These are phyloP conservation scores for Coryphaenoides rupestris DNA, from an alignment of 2,113 vertebrate genomes.

Conservation along the genomic window DNA sequence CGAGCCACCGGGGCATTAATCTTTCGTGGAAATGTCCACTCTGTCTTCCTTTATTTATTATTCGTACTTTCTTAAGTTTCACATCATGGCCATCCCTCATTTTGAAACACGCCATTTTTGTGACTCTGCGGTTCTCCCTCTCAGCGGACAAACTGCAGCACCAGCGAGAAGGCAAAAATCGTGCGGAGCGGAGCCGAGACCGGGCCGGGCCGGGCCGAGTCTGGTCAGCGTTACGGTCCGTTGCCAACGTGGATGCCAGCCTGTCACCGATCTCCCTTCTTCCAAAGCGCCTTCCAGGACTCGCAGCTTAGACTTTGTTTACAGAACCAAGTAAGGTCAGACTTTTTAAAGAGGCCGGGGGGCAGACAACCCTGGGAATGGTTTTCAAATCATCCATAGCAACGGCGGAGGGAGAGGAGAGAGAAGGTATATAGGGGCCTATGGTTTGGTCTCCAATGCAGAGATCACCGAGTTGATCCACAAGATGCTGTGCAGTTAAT, in stretches of 20 bases:
- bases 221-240: slow-evolving; percentile 35
- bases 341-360: slow-evolving; percentile 12
- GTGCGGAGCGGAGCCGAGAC: not conserved
- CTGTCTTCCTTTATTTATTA: not conserved
- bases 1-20: too few relatives aligned
- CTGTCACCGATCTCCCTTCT: slow-evolving; percentile 11
- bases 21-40: too few relatives aligned
- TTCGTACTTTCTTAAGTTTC: not conserved
- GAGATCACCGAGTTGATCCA: slow-evolving; percentile 15
- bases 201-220: slow-evolving; percentile 8
- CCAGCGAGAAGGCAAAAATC: not conserved
- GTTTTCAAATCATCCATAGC: too few relatives aligned
- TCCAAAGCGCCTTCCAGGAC: slow-evolving; percentile 5
- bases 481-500: not conserved
- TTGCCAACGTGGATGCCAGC: slow-evolving; percentile 22
- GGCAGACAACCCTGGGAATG: slow-evolving; percentile 40
- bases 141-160: not conserved
- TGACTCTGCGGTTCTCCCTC: not conserved
- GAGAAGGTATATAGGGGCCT: too few relatives aligned
- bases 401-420: not conserved
- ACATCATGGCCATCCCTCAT: not conserved
- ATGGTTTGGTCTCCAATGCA: not conserved
- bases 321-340: slow-evolving; percentile 34
- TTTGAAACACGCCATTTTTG: not conserved
- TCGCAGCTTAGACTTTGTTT: slow-evolving; percentile 20